Evolutionary conservation across 2,797 vertebrate species (phyloP).

Genomic region (Euphonia xanthogaster): DNA sequence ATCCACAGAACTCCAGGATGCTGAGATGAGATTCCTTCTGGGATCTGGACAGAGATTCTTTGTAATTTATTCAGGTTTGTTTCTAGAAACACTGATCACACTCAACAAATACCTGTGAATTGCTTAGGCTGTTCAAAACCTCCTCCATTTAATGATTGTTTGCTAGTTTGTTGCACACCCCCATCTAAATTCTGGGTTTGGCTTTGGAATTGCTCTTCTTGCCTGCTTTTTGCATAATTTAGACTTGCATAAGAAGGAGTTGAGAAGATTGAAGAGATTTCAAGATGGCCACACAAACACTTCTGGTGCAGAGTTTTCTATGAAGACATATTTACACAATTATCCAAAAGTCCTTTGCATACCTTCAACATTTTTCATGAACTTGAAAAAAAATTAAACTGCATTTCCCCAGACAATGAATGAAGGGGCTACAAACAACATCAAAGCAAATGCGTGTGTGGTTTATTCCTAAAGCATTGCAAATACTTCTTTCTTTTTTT

Average conservation of each 20-base stretch:
- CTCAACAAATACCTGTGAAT: not conserved
- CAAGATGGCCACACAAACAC: constrained; percentile 31
- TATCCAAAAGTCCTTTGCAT: not conserved
- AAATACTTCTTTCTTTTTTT: not conserved
- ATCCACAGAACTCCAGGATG: not conserved
- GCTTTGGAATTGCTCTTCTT: not conserved
- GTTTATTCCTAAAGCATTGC: not conserved
- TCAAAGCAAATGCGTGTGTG: constrained; percentile 5
- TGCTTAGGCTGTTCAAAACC: not conserved
- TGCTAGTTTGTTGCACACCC: not conserved
- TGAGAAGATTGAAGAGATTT: not conserved
- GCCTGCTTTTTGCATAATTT: not conserved
- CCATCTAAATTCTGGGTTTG: not conserved
- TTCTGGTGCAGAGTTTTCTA: not conserved
- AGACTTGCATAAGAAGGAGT: not conserved
- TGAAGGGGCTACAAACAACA: not conserved
- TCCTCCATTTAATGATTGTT: not conserved
- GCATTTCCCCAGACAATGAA: constrained; percentile 11
- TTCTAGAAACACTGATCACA: not conserved
- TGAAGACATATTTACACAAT: not conserved
- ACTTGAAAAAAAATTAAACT: not conserved
- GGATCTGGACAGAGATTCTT: not conserved
- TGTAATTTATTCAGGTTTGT: not conserved
- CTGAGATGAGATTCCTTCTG: not conserved
- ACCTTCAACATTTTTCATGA: constrained; percentile 4